A percentile compares a stretch with the other conserved stretches of the same genome.
Evolutionary conservation across 2,113 vertebrate genomes (phyloP).

Genomic region (Blennius ocellaris): DNA sequence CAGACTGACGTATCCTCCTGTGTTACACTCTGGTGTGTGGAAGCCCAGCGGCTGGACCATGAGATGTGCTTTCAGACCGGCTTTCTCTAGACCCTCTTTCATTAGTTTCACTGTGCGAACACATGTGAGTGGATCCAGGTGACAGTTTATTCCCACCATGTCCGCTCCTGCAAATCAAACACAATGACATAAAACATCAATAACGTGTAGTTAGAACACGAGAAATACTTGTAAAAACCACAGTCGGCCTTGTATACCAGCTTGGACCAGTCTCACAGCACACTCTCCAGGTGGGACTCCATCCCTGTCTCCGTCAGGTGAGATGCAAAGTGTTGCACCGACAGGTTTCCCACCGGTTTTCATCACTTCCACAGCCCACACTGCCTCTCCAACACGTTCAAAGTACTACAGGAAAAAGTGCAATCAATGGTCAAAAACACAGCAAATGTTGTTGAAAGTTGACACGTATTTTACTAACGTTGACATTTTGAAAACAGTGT

Average conservation of each 20-base stretch:
- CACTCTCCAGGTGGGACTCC: conserved; percentile 89
- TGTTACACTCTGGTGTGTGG: conserved; percentile 92
- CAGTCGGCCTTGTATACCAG: conserved; percentile 79
- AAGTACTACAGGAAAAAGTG: conserved; percentile 85
- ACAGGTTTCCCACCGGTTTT: conserved; percentile 90
- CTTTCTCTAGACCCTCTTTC: conserved; percentile 90
- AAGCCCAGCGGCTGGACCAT: conserved; percentile 92
- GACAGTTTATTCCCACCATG: conserved; percentile 93
- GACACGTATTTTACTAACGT: too few relatives aligned
- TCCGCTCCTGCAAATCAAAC: conserved; percentile 84
- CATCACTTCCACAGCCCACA: conserved; percentile 92
- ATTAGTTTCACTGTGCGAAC: conserved; percentile 89
- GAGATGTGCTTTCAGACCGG: conserved; percentile 88
- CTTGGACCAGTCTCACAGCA: conserved; percentile 89
- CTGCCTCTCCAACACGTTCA: conserved; percentile 92
- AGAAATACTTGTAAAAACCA: too few relatives aligned
- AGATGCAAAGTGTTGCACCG: conserved; percentile 90
- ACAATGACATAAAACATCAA: neutral
- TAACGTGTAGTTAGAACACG: too few relatives aligned
- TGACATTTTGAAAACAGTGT: too few relatives aligned
- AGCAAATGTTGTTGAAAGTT: too few relatives aligned
- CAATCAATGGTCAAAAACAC: neutral
- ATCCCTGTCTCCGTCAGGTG: conserved; percentile 90
- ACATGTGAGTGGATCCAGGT: conserved; percentile 89
- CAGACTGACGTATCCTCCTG: conserved; percentile 91